Percentiles rank a stretch among this genome's conserved stretches.
Conservation (phyloP, 2,113 vertebrate species). For the Nematolebias whitei region DNA sequence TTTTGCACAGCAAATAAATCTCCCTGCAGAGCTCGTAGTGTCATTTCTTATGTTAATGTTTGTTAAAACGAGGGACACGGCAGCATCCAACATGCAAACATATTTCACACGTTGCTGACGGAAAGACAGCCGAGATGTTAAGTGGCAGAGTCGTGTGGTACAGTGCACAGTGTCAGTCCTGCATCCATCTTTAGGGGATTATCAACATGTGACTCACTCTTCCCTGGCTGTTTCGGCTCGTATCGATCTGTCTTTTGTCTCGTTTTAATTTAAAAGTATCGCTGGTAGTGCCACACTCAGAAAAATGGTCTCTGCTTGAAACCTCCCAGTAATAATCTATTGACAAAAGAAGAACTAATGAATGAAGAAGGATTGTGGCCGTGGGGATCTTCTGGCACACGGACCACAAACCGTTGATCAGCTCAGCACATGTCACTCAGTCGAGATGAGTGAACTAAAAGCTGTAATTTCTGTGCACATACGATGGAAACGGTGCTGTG, state of each 20-base stretch:
- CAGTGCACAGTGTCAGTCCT: conserved; percentile 26
- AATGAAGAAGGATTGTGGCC: background rate
- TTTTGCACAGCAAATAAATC: background rate
- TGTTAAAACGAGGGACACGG: conserved; percentile 21
- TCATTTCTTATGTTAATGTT: conserved; percentile 30
- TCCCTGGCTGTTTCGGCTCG: conserved; percentile 12
- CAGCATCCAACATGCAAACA: conserved; percentile 19
- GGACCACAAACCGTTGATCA: conserved; percentile 1
- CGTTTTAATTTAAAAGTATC: conserved; percentile 13
- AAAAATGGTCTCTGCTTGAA: background rate
- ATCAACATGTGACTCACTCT: conserved; percentile 48
- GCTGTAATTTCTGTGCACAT: conserved; percentile 11
- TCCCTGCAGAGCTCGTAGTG: background rate
- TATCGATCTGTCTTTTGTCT: conserved; percentile 11
- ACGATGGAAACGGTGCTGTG: background rate
- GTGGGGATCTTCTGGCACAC: background rate
- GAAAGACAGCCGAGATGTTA: conserved; percentile 43
- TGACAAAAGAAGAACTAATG: conserved; percentile 3
- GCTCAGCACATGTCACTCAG: background rate
- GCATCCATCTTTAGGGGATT: conserved; percentile 57
- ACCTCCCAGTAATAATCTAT: conserved; percentile 1
- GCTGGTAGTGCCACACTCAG: background rate
- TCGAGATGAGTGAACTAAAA: conserved; percentile 7
- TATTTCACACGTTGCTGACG: conserved; percentile 47
- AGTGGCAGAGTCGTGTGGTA: conserved; percentile 41